phyloP scores from a whole-genome alignment of 2,113 vertebrate species.

The Thermophis baileyi region DNA sequence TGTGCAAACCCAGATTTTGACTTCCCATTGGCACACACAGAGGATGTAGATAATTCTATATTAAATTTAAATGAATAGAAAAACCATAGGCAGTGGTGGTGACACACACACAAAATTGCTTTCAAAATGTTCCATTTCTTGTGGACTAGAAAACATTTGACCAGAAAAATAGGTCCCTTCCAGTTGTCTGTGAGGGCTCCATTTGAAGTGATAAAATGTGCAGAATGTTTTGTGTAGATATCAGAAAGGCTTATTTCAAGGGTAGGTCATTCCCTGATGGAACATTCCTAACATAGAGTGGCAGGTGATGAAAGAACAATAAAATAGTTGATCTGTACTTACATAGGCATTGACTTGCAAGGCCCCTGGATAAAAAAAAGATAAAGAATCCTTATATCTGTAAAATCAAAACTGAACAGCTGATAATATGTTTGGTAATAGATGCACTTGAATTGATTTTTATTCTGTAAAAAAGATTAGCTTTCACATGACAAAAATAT shows the following conservation, averaged over 20 bases:
- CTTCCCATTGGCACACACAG: not conserved
- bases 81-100: not conserved
- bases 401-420: not conserved
- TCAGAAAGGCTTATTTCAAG: not conserved
- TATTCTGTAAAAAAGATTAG: not conserved
- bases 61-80: not conserved
- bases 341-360: not conserved
- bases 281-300: not conserved
- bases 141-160: not conserved
- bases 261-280: not conserved
- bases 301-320: not conserved
- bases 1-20: not conserved
- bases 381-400: not conserved
- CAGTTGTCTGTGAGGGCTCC: not conserved
- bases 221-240: not conserved
- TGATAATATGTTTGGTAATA: not conserved
- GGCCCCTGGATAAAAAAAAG: not conserved
- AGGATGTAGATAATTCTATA: not conserved
- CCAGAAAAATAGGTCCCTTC: not conserved
- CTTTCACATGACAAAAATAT: not conserved
- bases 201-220: not conserved
- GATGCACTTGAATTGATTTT: not conserved
- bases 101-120: not conserved
- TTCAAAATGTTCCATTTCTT: not conserved
- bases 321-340: not conserved